Evolutionary conservation across 2,113 vertebrate species (phyloP).

Genomic region (Albula glossodonta): DNA sequence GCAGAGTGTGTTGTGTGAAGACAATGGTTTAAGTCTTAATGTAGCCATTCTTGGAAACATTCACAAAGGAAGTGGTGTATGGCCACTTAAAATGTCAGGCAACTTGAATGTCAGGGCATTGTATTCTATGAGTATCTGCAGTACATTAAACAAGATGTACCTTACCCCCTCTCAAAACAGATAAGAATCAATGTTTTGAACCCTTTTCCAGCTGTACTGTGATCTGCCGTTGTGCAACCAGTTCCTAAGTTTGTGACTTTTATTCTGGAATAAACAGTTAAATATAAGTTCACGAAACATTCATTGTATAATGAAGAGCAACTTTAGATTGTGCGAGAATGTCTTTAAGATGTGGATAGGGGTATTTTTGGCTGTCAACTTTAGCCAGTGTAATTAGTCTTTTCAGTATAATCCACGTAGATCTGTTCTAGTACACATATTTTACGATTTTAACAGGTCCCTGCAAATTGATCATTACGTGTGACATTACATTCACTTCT

Average conservation of each 20-base stretch:
- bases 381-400: conserved; percentile 2
- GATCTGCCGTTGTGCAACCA: conserved; percentile 6
- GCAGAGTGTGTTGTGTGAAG: conserved; percentile 54
- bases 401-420: neutral
- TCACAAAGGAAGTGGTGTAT: conserved; percentile 12
- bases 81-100: conserved; percentile 48
- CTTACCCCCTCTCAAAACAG: neutral
- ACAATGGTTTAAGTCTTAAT: conserved; percentile 49
- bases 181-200: neutral
- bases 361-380: neutral
- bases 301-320: conserved; percentile 13
- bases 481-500: neutral
- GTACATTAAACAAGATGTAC: neutral
- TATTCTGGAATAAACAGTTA: conserved; percentile 23
- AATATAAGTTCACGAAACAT: conserved; percentile 8
- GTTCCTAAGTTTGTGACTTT: conserved; percentile 2
- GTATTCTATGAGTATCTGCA: conserved; percentile 36
- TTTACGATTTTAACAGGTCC: neutral
- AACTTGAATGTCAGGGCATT: conserved; percentile 53
- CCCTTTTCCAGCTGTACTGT: conserved; percentile 1
- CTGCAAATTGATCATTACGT: neutral
- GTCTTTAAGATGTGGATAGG: neutral
- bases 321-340: neutral
- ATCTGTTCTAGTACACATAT: neutral
- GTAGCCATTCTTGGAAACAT: conserved; percentile 29